phyloP scores from a whole-genome alignment of 2,888 invertebrate species.

The Dicycla oo region DNA sequence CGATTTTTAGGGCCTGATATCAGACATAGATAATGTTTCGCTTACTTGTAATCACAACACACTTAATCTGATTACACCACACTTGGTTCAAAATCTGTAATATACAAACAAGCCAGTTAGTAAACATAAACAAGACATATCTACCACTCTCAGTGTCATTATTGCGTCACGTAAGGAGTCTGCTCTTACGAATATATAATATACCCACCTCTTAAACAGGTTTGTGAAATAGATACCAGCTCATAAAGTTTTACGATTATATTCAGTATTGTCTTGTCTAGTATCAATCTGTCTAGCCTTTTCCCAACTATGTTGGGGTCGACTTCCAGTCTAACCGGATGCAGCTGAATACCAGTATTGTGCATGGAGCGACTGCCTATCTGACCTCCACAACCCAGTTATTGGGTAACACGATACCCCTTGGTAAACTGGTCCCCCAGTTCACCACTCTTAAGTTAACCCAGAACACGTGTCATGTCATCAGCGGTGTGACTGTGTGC shows the following conservation, averaged over 20 bases:
- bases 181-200: conserved; percentile 34
- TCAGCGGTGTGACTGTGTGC: too few relatives aligned
- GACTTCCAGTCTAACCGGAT: too few relatives aligned
- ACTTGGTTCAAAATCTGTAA: not conserved
- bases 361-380: too few relatives aligned
- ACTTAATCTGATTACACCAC: not conserved
- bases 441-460: too few relatives aligned
- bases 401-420: too few relatives aligned
- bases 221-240: conserved; percentile 41
- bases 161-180: conserved; percentile 20
- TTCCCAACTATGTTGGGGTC: too few relatives aligned
- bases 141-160: not conserved
- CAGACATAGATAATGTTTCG: not conserved
- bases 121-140: not conserved
- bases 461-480: too few relatives aligned
- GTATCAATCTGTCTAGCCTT: too few relatives aligned
- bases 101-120: not conserved
- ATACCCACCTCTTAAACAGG: conserved; percentile 48
- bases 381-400: too few relatives aligned
- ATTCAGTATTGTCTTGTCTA: conserved; percentile 21
- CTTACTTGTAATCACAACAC: not conserved
- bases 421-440: too few relatives aligned
- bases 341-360: too few relatives aligned
- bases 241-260: conserved; percentile 55
- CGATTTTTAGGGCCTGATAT: not conserved